Percentiles rank a stretch among this genome's conserved stretches.
phyloP scores from a whole-genome alignment of 2,113 vertebrate species.

The Aldabrachelys gigantea region DNA sequence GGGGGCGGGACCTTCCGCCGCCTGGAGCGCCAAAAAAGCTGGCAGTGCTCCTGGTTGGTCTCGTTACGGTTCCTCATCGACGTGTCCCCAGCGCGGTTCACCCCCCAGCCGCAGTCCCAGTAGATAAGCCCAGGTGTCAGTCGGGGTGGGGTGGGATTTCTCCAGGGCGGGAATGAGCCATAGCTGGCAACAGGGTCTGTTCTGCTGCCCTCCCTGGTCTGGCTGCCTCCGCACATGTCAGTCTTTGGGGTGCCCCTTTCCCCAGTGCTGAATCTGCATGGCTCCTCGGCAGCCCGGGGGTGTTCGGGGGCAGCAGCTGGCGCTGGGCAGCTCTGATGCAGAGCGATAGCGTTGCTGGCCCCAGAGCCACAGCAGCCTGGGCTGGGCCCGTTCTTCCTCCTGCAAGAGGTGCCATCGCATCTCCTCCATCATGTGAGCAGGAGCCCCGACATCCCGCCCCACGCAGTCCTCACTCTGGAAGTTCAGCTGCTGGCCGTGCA shows the following conservation, averaged over 20 bases:
- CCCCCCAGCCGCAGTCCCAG: neutral
- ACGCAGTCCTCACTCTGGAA: slow-evolving; percentile 85
- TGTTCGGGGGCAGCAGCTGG: neutral
- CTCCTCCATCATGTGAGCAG: slow-evolving; percentile 31
- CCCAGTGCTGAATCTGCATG: rapidly evolving
- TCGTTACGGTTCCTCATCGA: neutral
- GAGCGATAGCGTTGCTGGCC: neutral
- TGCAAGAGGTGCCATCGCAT: neutral
- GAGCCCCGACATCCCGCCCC: slow-evolving; percentile 84
- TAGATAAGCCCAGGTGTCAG: neutral
- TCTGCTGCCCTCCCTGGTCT: neutral
- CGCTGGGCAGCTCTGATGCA: neutral
- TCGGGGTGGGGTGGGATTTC: neutral
- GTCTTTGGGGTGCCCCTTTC: neutral
- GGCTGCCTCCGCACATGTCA: rapidly evolving
- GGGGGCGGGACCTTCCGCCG: too few species aligned
- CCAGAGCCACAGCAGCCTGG: neutral
- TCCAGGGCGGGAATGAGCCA: too few species aligned
- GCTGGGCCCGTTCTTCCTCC: slow-evolving; percentile 11
- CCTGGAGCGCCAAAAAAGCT: too few species aligned
- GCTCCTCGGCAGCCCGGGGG: rapidly evolving
- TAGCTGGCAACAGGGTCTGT: neutral
- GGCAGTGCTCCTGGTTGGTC: too few species aligned
- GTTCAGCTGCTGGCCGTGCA: slow-evolving; percentile 84
- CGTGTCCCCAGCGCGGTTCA: neutral